Evolutionary conservation across 1,140 invertebrate species (phyloP).

Genomic region (Drosophila aff.): DNA sequence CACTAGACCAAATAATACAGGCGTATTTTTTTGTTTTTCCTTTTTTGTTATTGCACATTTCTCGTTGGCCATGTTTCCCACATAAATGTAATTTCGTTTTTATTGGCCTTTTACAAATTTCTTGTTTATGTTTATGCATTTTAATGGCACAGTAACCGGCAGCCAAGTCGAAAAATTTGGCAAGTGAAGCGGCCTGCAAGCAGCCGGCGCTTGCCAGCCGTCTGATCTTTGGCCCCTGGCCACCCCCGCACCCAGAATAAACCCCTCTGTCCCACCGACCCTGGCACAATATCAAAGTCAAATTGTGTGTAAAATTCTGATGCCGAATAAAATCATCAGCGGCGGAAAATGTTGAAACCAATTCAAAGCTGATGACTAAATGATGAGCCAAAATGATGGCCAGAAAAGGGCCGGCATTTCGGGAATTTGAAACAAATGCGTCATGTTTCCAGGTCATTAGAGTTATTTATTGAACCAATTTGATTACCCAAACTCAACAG

Average conservation of each 20-base stretch:
- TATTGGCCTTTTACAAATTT: constrained; percentile 55
- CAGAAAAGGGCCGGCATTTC: constrained; percentile 25
- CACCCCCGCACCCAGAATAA: background rate
- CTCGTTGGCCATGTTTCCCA: constrained; percentile 39
- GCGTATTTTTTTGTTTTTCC: background rate
- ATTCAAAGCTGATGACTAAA: constrained; percentile 51
- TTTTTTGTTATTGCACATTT: constrained; percentile 40
- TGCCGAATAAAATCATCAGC: constrained; percentile 70
- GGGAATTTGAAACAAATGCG: constrained; percentile 21
- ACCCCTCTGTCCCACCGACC: constrained; percentile 24
- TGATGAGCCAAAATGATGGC: constrained; percentile 41
- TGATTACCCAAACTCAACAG: constrained; percentile 14
- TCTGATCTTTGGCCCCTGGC: constrained; percentile 30
- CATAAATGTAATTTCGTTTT: constrained; percentile 50
- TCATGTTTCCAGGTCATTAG: constrained; percentile 52
- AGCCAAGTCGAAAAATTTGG: constrained; percentile 48
- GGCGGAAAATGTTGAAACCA: constrained; percentile 49
- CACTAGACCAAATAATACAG: background rate
- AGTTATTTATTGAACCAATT: constrained; percentile 43
- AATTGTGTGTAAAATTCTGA: constrained; percentile 64
- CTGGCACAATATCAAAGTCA: constrained; percentile 71
- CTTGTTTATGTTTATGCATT: constrained; percentile 66
- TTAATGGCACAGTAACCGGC: constrained; percentile 53
- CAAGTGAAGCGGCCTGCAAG: constrained; percentile 47
- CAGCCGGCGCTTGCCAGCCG: constrained; percentile 55